These are phyloP conservation scores for Peromyscus eremicus DNA, from an alignment of 2,797 vertebrate species.

Conservation along the genomic window DNA sequence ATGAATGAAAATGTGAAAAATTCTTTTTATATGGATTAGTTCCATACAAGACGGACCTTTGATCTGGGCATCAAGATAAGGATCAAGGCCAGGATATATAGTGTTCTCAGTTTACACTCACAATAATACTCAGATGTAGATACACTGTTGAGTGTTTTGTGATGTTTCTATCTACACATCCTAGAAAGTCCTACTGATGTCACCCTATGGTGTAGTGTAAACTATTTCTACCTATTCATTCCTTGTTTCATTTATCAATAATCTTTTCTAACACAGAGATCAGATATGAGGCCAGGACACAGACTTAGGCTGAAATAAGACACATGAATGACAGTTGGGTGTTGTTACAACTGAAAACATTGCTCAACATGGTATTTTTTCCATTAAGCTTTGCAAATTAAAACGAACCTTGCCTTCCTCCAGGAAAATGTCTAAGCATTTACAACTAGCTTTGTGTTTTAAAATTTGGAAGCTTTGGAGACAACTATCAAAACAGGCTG, in stretches of 20 bases:
- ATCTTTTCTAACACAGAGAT: neutral
- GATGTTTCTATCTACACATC: neutral
- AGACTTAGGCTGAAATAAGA: neutral
- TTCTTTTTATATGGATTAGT: neutral
- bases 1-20: neutral
- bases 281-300: neutral
- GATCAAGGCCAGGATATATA: neutral
- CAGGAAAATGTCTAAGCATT: neutral
- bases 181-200: neutral
- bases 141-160: neutral
- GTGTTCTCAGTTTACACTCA: neutral
- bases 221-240: neutral
- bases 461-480: slow-evolving; percentile 37
- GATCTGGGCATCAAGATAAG: neutral
- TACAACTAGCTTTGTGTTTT: neutral
- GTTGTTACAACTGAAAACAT: slow-evolving; percentile 34
- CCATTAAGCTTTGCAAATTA: slow-evolving; percentile 26
- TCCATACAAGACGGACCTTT: neutral
- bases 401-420: neutral
- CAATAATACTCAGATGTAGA: neutral
- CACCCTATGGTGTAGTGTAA: neutral
- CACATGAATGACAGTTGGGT: neutral
- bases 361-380: slow-evolving; percentile 23
- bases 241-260: slow-evolving; percentile 12
- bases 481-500: neutral